phyloP scores from a whole-genome alignment of 2,888 invertebrate species.

The Tribolium freemani region DNA sequence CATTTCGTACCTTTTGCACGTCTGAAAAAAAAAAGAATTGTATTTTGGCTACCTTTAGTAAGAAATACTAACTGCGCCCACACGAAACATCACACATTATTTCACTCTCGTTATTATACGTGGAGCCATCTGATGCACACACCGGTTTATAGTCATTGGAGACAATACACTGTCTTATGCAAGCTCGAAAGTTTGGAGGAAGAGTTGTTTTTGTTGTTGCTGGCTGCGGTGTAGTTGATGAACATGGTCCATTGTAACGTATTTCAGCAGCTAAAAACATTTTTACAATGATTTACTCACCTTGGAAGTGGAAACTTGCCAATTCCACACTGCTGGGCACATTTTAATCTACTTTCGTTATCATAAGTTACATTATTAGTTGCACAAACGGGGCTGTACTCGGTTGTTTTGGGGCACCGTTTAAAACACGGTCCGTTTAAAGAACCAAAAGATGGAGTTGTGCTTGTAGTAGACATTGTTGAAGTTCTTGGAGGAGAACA shows the following conservation, averaged over 20 bases:
- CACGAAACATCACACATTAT: neutral
- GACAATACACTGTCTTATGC: conserved; percentile 3
- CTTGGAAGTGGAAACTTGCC: conserved; percentile 59
- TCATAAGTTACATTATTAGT: conserved; percentile 64
- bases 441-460: conserved; percentile 13
- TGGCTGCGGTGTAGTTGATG: neutral
- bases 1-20: neutral
- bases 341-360: conserved; percentile 64
- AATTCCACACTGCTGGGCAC: conserved; percentile 67
- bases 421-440: conserved; percentile 46
- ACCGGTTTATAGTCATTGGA: conserved; percentile 1
- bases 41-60: neutral
- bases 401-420: conserved; percentile 63
- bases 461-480: conserved; percentile 48
- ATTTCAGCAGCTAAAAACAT: conserved; percentile 1
- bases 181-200: conserved; percentile 8
- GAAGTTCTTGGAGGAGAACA: conserved; percentile 36
- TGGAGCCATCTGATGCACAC: conserved; percentile 11
- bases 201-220: neutral
- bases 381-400: conserved; percentile 70
- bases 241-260: neutral
- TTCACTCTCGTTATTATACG: neutral
- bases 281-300: too few species aligned
- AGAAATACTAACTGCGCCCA: neutral
- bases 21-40: neutral